These are phyloP conservation scores for Clepsis dumicolana DNA, from an alignment of 2,888 invertebrate species.

Conservation along the genomic window DNA sequence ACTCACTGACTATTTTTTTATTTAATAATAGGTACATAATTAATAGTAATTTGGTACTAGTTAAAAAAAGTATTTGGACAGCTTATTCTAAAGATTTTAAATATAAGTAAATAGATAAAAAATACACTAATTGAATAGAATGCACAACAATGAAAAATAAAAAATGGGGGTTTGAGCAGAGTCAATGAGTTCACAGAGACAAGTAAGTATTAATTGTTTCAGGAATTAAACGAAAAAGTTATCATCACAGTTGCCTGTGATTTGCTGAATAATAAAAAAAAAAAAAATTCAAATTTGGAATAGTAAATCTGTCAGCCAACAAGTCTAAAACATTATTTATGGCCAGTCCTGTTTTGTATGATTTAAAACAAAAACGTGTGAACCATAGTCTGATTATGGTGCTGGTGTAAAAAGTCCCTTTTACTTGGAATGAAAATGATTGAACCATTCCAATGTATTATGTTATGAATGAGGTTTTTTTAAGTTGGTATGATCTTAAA, in stretches of 20 bases:
- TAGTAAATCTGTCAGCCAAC: neutral
- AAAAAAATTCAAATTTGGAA: constrained; percentile 4
- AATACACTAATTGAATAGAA: constrained; percentile 57
- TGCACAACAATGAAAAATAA: constrained; percentile 73
- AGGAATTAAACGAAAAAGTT: constrained; percentile 1
- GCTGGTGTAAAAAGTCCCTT: neutral
- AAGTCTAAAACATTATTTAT: neutral
- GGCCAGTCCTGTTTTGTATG: neutral
- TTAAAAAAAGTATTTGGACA: constrained; percentile 32
- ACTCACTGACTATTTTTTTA: constrained; percentile 3
- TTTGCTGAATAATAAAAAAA: neutral
- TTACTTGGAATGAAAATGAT: neutral
- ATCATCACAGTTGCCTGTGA: neutral
- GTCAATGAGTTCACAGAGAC: constrained; percentile 78
- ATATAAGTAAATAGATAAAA: constrained; percentile 46
- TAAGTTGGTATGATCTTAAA: neutral
- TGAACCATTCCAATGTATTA: neutral
- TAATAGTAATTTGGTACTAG: too few species aligned
- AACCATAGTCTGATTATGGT: neutral
- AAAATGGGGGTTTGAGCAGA: constrained; percentile 84
- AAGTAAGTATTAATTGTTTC: constrained; percentile 50
- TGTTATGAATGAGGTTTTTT: neutral
- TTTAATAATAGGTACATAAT: too few species aligned
- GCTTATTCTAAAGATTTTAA: neutral
- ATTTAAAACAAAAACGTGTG: neutral